These are phyloP conservation scores for Tenthredo distinguenda DNA, from an alignment of 2,888 invertebrate genomes.

Conservation along the genomic window DNA sequence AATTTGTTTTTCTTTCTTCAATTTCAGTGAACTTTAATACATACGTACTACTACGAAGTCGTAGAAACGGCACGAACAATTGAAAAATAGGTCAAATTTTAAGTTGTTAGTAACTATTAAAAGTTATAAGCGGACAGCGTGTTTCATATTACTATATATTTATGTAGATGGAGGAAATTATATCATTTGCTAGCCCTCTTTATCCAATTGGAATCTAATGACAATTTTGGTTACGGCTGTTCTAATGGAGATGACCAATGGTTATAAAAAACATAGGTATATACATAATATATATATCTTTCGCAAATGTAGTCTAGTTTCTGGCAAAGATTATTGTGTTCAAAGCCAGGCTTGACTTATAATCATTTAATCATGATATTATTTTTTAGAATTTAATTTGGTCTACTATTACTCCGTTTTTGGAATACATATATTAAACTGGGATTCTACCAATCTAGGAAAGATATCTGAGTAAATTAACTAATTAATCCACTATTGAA, in stretches of 20 bases:
- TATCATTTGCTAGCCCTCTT: not conserved
- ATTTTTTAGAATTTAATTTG: conserved; percentile 3
- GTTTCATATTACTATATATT: conserved; percentile 25
- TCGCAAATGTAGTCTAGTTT: conserved; percentile 17
- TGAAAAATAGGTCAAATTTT: conserved; percentile 13
- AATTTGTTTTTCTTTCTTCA: not conserved
- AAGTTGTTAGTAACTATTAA: not conserved
- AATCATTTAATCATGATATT: not conserved
- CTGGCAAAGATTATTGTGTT: not conserved
- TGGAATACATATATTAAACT: not conserved
- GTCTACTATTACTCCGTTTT: not conserved
- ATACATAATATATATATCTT: not conserved
- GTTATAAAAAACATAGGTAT: not conserved
- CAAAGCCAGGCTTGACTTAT: not conserved
- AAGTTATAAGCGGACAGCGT: not conserved
- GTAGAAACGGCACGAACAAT: not conserved
- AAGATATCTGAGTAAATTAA: not conserved
- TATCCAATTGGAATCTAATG: not conserved
- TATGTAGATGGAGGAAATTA: conserved; percentile 30
- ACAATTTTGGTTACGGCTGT: not conserved
- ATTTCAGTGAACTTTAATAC: not conserved
- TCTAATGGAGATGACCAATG: not conserved
- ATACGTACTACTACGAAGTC: not conserved
- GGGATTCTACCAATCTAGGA: not conserved
- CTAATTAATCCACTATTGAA: not conserved